A percentile compares a stretch with the other conserved stretches of the same genome.
Evolutionary conservation across 2,113 vertebrate genomes (phyloP).

Genomic region (Melanostigma gelatinosum): DNA sequence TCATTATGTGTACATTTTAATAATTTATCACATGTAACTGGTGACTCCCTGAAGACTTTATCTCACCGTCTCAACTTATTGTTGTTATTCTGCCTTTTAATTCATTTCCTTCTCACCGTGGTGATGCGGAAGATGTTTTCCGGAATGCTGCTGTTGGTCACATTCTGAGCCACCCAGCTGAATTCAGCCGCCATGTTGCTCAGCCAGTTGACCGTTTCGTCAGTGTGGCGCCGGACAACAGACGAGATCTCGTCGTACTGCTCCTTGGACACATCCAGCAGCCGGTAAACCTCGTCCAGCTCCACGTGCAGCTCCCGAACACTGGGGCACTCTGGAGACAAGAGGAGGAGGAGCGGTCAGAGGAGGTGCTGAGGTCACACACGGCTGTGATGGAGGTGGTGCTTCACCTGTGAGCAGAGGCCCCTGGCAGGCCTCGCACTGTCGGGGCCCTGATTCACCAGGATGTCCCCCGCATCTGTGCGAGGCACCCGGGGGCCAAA

Average conservation of each 20-base stretch:
- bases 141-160: constrained; percentile 69
- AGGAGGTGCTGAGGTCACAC: neutral
- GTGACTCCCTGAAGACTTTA: neutral
- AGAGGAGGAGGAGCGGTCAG: constrained; percentile 16
- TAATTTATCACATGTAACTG: neutral
- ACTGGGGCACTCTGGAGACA: constrained; percentile 85
- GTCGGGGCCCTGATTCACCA: constrained; percentile 63
- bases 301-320: constrained; percentile 87
- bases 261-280: constrained; percentile 87
- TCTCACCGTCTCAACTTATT: neutral
- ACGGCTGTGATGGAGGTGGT: neutral
- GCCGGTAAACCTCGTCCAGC: constrained; percentile 85
- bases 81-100: too few relatives aligned
- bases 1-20: neutral
- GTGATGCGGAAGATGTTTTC: constrained; percentile 84
- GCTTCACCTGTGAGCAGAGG: constrained; percentile 85
- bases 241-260: constrained; percentile 89
- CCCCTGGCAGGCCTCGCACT: constrained; percentile 89
- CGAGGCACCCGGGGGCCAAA: constrained; percentile 74
- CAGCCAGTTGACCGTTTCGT: constrained; percentile 86
- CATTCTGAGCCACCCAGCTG: constrained; percentile 89
- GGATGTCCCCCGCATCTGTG: constrained; percentile 68
- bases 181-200: constrained; percentile 87
- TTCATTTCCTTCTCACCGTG: constrained; percentile 77
- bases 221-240: constrained; percentile 86